A percentile compares a stretch with the other conserved stretches of the same genome.
Evolutionary conservation across 2,113 vertebrate species (phyloP).

Genomic region (Platycercus adscitus): DNA sequence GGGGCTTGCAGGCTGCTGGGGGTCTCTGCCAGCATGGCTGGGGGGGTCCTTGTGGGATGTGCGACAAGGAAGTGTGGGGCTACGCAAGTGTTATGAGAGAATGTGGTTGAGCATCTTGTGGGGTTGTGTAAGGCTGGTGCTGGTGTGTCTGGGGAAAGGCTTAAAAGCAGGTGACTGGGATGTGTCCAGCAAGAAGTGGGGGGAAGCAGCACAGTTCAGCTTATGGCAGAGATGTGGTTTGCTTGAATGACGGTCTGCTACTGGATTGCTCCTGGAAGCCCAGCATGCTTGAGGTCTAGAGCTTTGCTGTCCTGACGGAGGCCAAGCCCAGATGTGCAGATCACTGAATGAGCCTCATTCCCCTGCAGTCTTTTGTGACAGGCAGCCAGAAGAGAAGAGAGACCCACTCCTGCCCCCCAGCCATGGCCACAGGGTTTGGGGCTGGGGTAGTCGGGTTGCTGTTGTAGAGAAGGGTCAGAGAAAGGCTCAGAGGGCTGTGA

Average conservation of each 20-base stretch:
- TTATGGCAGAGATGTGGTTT: background rate
- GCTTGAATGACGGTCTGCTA: background rate
- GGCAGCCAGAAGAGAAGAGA: background rate
- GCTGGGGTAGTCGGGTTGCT: accelerated
- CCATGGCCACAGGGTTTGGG: accelerated
- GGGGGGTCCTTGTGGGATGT: background rate
- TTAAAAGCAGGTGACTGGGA: background rate
- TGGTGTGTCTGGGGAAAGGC: background rate
- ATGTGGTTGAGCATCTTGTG: background rate
- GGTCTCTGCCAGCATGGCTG: background rate
- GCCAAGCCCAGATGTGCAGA: background rate
- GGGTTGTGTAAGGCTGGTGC: background rate
- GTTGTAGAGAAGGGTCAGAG: background rate
- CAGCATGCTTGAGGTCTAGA: accelerated
- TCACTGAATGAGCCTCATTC: background rate
- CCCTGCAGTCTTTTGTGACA: background rate
- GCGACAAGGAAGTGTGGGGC: background rate
- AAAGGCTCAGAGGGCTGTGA: background rate
- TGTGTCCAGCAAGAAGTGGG: background rate
- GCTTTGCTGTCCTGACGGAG: background rate
- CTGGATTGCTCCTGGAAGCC: background rate
- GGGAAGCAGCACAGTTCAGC: background rate
- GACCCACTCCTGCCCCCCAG: background rate
- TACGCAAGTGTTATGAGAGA: accelerated
- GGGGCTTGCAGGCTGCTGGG: background rate